Percentiles rank a stretch among this genome's conserved stretches.
Conservation (phyloP, 2,888 invertebrate species). For the Lampropteryx suffumata region DNA sequence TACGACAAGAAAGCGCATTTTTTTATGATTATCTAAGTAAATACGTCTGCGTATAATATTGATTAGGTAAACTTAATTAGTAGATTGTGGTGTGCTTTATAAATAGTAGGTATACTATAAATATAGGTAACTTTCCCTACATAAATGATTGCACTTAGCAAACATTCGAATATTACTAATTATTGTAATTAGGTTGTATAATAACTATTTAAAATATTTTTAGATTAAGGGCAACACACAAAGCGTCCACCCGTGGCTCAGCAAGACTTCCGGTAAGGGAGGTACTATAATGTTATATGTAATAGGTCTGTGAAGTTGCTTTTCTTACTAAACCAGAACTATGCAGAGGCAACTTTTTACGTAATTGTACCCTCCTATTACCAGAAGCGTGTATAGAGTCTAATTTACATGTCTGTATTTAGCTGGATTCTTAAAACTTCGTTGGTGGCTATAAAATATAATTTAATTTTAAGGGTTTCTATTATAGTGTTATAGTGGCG, state of each 20-base stretch:
- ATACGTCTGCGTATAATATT: background rate
- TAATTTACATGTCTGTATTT: no score
- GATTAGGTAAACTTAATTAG: no score
- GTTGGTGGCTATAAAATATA: constrained; percentile 5
- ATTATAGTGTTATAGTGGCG: no score
- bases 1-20: background rate
- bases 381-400: no score
- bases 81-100: background rate
- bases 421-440: no score
- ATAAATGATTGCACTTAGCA: constrained; percentile 2
- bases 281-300: no score
- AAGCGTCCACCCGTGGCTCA: no score
- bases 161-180: constrained; percentile 10
- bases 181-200: background rate
- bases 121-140: background rate
- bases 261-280: no score
- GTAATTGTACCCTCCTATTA: no score
- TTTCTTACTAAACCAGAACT: no score
- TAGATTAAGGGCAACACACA: background rate
- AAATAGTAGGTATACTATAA: background rate
- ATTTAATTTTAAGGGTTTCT: background rate
- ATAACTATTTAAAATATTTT: constrained; percentile 5
- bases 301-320: no score
- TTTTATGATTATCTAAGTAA: background rate
- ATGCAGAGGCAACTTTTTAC: no score